phyloP scores from a whole-genome alignment of 92 coral and sea anemone species.

The Plumapathes pennacea region DNA sequence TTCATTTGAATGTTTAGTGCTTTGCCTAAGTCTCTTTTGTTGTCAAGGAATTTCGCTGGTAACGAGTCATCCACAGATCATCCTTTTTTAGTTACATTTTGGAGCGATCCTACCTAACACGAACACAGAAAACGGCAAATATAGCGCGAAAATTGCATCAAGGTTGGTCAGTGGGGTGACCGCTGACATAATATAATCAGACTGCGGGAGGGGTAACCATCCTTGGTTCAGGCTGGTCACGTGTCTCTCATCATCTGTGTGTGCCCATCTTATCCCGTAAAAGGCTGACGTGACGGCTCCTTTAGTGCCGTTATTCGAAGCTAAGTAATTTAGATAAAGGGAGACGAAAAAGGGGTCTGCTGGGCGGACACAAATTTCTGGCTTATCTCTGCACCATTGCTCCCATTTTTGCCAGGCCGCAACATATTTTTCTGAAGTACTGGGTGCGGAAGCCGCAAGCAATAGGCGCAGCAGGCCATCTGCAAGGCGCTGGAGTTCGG shows the following conservation, averaged over 20 bases:
- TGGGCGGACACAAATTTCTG: slow-evolving; percentile 10
- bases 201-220: too few relatives aligned
- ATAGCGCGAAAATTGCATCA: too few relatives aligned
- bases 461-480: slow-evolving; percentile 23
- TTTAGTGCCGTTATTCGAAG: neutral
- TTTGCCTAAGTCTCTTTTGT: too few relatives aligned
- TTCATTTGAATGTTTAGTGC: too few relatives aligned
- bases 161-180: too few relatives aligned
- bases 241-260: slow-evolving; percentile 35
- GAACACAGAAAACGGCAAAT: too few relatives aligned
- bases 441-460: slow-evolving; percentile 18
- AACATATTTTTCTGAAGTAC: slow-evolving; percentile 21
- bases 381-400: slow-evolving; percentile 12
- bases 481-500: slow-evolving; percentile 1
- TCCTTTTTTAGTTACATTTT: too few relatives aligned
- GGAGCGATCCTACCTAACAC: too few relatives aligned
- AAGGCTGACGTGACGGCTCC: slow-evolving; percentile 1
- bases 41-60: too few relatives aligned
- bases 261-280: slow-evolving; percentile 60
- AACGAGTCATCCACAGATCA: too few relatives aligned
- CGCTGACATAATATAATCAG: too few relatives aligned
- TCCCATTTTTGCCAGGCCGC: slow-evolving; percentile 18
- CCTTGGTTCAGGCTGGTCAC: too few relatives aligned
- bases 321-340: slow-evolving; percentile 17
- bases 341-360: slow-evolving; percentile 26